These are phyloP conservation scores for Manis crassicaudata DNA, from an alignment of 2,797 vertebrate genomes.

Conservation along the genomic window DNA sequence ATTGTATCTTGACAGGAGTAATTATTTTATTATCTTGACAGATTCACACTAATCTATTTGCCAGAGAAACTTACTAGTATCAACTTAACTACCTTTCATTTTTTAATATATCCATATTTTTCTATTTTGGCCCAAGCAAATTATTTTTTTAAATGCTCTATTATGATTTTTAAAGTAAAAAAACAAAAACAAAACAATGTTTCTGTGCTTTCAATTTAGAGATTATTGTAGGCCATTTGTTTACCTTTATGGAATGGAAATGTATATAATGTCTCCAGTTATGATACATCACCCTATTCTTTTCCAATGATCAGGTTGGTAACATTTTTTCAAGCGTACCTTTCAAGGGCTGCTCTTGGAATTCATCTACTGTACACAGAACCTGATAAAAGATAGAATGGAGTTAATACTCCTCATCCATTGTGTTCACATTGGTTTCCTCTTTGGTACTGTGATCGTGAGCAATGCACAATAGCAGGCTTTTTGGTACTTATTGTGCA, in stretches of 20 bases:
- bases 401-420: constrained; percentile 35
- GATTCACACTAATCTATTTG: not conserved
- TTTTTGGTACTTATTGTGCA: constrained; percentile 68
- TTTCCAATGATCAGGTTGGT: constrained; percentile 2
- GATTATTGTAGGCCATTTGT: not conserved
- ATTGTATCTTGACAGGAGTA: not conserved
- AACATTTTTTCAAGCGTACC: constrained; percentile 17
- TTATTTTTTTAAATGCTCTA: not conserved
- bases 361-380: not conserved
- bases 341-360: constrained; percentile 33
- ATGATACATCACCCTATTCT: not conserved
- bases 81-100: not conserved
- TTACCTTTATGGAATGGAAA: not conserved
- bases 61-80: not conserved
- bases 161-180: not conserved
- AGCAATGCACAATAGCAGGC: constrained; percentile 57
- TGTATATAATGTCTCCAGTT: not conserved
- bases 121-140: not conserved
- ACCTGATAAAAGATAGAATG: constrained; percentile 51
- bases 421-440: not conserved
- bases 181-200: not conserved
- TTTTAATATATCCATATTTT: not conserved
- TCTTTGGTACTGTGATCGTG: not conserved
- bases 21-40: not conserved
- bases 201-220: not conserved